These are phyloP conservation scores for Drosophila melanosoma DNA, from an alignment of 2,888 invertebrate species.

Conservation along the genomic window DNA sequence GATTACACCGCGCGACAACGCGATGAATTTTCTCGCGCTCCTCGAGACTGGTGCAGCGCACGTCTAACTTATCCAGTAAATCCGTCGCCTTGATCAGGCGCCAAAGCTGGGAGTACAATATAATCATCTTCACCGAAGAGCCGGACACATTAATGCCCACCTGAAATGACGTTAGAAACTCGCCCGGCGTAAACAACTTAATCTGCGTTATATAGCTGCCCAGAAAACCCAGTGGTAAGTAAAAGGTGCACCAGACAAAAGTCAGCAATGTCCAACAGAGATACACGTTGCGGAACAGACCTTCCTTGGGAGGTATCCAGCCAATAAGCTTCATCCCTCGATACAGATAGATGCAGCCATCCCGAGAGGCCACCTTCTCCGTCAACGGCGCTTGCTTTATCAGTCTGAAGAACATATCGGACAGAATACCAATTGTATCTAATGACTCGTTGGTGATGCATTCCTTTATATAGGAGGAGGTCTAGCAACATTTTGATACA, in stretches of 20 bases:
- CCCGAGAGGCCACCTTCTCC: slow-evolving; percentile 42
- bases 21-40: slow-evolving; percentile 62
- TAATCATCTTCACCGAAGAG: slow-evolving; percentile 57
- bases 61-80: slow-evolving; percentile 64
- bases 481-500: slow-evolving; percentile 19
- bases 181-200: slow-evolving; percentile 60
- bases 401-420: slow-evolving; percentile 59
- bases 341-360: slow-evolving; percentile 63
- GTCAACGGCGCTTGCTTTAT: slow-evolving; percentile 54
- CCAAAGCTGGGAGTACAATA: slow-evolving; percentile 54
- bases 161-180: slow-evolving; percentile 75
- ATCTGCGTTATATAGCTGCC: slow-evolving; percentile 63
- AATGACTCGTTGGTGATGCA: not conserved
- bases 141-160: slow-evolving; percentile 69
- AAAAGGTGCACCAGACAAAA: slow-evolving; percentile 41
- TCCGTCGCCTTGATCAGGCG: slow-evolving; percentile 58
- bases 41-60: slow-evolving; percentile 49
- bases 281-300: slow-evolving; percentile 48
- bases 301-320: slow-evolving; percentile 60
- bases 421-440: not conserved
- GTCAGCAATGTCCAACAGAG: slow-evolving; percentile 49
- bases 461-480: slow-evolving; percentile 48
- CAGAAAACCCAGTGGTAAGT: slow-evolving; percentile 63
- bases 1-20: slow-evolving; percentile 62
- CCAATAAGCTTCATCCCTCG: slow-evolving; percentile 62